Conservation (phyloP, 2,113 vertebrate species). For the Diadophis punctatus region DNA sequence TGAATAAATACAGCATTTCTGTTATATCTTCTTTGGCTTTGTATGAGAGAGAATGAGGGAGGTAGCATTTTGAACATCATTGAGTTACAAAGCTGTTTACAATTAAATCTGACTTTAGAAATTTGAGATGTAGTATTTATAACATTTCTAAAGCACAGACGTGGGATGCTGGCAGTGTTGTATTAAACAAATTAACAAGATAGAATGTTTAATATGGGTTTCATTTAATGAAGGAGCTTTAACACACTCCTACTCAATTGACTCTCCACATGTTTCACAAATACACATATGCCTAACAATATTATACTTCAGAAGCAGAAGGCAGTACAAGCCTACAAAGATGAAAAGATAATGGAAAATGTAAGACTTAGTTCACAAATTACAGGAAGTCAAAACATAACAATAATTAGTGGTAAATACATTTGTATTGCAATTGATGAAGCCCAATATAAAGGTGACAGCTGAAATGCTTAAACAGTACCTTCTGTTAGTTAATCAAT, state of each 20-base stretch:
- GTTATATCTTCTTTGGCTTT: neutral
- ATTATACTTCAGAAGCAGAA: constrained; percentile 10
- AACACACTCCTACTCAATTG: constrained; percentile 19
- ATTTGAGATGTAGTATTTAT: neutral
- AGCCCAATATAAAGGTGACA: neutral
- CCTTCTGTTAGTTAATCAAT: constrained; percentile 36
- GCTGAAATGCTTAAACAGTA: constrained; percentile 3
- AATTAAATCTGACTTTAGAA: neutral
- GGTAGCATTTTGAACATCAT: neutral
- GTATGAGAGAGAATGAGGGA: neutral
- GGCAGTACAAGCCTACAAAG: neutral
- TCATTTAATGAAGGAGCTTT: constrained; percentile 15
- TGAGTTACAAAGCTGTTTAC: neutral
- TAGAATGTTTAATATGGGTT: neutral
- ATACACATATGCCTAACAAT: neutral
- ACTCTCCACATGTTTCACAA: neutral
- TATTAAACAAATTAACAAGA: neutral
- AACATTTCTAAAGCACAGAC: neutral
- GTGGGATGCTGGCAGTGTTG: neutral
- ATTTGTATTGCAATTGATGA: neutral
- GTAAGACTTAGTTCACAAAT: constrained; percentile 1
- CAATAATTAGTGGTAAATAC: neutral
- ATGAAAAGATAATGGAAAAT: constrained; percentile 5
- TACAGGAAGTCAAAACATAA: neutral
- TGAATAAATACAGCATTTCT: neutral